Evolutionary conservation across 2,888 invertebrate genomes (phyloP).

Genomic region (Margaritifera margaritifera): DNA sequence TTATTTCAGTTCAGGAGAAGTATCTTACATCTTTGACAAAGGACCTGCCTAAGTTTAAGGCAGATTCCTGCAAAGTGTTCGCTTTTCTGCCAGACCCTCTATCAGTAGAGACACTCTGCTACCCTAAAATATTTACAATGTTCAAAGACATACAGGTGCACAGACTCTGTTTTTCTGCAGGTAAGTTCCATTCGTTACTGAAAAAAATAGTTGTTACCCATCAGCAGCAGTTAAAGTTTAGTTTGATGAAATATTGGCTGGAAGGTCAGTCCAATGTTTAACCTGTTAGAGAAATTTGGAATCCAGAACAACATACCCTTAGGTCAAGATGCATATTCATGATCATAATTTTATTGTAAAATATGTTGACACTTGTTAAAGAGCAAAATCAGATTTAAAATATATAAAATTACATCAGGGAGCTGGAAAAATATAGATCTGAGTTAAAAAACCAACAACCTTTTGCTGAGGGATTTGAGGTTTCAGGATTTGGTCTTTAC

Average conservation of each 20-base stretch:
- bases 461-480: too few species aligned
- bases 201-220: neutral
- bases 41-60: slow-evolving; percentile 3
- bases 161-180: slow-evolving; percentile 52
- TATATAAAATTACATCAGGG: too few species aligned
- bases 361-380: too few species aligned
- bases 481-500: too few species aligned
- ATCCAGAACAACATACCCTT: too few species aligned
- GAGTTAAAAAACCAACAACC: too few species aligned
- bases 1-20: slow-evolving; percentile 51
- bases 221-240: neutral
- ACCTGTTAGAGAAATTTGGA: too few species aligned
- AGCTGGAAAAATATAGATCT: too few species aligned
- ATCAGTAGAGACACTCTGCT: slow-evolving; percentile 38
- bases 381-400: too few species aligned
- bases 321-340: too few species aligned
- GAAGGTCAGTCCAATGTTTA: neutral
- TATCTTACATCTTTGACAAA: slow-evolving; percentile 22
- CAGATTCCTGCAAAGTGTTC: slow-evolving; percentile 35
- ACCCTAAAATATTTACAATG: slow-evolving; percentile 43
- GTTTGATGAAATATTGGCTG: neutral
- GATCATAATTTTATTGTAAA: too few species aligned
- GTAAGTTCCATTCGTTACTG: slow-evolving; percentile 29
- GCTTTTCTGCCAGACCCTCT: slow-evolving; percentile 51
- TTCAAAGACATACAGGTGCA: slow-evolving; percentile 54